Evolutionary conservation across 2,113 vertebrate genomes (phyloP).

Genomic region (Muscicapa adusta): DNA sequence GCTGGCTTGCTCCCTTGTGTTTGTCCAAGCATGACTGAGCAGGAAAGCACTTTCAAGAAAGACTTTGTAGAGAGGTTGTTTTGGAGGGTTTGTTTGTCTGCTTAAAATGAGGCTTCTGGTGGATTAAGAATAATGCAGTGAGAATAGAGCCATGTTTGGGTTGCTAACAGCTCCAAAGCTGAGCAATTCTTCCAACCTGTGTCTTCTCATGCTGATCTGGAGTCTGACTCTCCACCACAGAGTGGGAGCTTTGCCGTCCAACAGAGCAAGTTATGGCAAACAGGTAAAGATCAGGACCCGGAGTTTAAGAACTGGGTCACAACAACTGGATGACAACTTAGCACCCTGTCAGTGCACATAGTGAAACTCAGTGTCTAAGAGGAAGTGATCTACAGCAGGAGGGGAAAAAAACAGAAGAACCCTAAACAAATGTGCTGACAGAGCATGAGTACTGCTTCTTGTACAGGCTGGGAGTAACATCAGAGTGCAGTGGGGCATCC

Average conservation of each 20-base stretch:
- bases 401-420: not conserved
- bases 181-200: not conserved
- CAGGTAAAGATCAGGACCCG: not conserved
- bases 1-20: not conserved
- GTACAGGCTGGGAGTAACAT: not conserved
- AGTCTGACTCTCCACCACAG: not conserved
- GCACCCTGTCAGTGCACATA: not conserved
- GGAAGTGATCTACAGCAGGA: conserved; percentile 29
- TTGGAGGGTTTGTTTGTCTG: not conserved
- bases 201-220: not conserved
- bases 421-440: not conserved
- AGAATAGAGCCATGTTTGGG: not conserved
- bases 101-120: not conserved
- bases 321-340: not conserved
- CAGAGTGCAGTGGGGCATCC: not conserved
- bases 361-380: not conserved
- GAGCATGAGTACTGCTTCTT: not conserved
- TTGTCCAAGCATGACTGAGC: not conserved
- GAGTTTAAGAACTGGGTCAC: not conserved
- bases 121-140: not conserved
- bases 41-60: not conserved
- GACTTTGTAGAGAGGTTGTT: not conserved
- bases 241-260: not conserved
- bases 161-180: not conserved
- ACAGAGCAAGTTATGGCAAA: not conserved